Percentiles rank a stretch among this genome's conserved stretches.
Conservation (phyloP, 2,888 invertebrate genomes). For the Boloria euphrosyne region DNA sequence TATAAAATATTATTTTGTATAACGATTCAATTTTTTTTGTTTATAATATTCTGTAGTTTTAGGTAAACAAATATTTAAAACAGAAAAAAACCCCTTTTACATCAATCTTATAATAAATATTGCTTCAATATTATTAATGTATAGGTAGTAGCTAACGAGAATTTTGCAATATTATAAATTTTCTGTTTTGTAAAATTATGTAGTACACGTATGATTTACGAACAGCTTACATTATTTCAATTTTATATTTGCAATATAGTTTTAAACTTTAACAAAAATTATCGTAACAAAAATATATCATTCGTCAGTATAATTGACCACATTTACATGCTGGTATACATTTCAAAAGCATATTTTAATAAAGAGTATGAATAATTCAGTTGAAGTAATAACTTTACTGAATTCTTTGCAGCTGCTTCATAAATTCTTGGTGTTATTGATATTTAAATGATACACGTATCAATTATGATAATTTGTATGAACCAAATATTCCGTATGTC, state of each 20-base stretch:
- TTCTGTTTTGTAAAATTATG: no score
- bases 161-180: no score
- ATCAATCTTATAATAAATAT: no score
- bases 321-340: neutral
- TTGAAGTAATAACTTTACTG: neutral
- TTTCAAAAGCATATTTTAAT: neutral
- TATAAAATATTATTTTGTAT: neutral
- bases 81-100: no score
- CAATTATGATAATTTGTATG: slow-evolving; percentile 4
- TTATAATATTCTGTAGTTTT: no score
- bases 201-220: no score
- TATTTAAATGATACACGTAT: slow-evolving; percentile 15
- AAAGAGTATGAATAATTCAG: slow-evolving; percentile 13
- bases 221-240: no score
- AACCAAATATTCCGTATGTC: neutral
- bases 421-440: neutral
- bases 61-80: no score
- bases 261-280: no score
- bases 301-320: slow-evolving; percentile 1
- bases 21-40: no score
- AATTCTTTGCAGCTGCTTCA: slow-evolving; percentile 15
- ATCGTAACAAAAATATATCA: neutral
- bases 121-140: no score
- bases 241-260: neutral
- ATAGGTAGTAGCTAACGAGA: no score